phyloP scores from a whole-genome alignment of 2,797 vertebrate genomes.

The Micromesistius poutassou region DNA sequence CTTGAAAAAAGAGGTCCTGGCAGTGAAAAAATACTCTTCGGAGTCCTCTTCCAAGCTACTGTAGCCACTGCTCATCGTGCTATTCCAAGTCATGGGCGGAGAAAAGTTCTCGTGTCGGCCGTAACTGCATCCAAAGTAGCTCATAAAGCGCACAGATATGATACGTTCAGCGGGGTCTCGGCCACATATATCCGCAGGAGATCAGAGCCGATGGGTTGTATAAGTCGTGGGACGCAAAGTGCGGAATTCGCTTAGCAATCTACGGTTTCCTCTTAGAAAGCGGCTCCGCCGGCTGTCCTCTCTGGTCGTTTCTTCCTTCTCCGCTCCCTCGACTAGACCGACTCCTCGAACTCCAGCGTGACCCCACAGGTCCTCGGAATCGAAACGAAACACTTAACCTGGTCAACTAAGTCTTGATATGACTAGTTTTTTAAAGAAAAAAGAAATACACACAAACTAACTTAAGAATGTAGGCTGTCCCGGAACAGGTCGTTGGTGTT shows the following conservation, averaged over 20 bases:
- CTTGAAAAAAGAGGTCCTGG: slow-evolving; percentile 93
- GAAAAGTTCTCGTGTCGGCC: slow-evolving; percentile 39
- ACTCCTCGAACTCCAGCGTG: slow-evolving; percentile 26
- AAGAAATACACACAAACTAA: background rate
- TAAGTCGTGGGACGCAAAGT: background rate
- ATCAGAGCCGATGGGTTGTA: background rate
- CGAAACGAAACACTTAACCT: background rate
- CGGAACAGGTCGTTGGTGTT: too few species aligned
- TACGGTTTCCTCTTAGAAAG: background rate
- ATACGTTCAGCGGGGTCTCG: background rate
- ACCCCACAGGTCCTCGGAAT: slow-evolving; percentile 10
- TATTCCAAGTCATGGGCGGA: slow-evolving; percentile 83
- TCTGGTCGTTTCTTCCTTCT: slow-evolving; percentile 16
- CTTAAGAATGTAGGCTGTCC: background rate
- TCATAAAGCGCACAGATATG: background rate
- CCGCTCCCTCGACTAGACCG: slow-evolving; percentile 14
- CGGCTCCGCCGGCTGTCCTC: background rate
- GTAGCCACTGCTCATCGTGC: slow-evolving; percentile 99
- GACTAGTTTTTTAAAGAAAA: background rate
- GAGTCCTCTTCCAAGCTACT: slow-evolving; percentile 96
- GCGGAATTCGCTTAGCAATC: background rate
- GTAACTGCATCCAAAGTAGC: slow-evolving; percentile 48
- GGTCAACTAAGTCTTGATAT: background rate
- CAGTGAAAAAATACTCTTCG: slow-evolving; percentile 96
- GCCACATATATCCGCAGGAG: too few species aligned